Evolutionary conservation across 1,140 invertebrate species (phyloP).

Genomic region (Drosophila orena): DNA sequence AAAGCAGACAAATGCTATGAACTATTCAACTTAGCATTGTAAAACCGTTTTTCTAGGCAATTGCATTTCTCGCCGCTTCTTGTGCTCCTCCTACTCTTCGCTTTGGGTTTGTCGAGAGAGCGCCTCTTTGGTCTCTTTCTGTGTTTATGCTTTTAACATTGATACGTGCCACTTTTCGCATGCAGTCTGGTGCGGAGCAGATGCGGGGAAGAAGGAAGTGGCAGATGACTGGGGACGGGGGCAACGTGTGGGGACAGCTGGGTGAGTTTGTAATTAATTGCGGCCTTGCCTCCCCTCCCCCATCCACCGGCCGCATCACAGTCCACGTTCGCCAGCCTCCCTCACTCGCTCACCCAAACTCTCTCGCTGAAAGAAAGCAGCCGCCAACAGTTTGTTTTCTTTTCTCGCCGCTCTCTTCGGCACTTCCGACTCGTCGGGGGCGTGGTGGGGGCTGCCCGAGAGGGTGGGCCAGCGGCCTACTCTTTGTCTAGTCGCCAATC

Average conservation of each 20-base stretch:
- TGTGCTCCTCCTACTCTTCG: slow-evolving; percentile 8
- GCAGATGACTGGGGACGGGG: not conserved
- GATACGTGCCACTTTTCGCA: slow-evolving; percentile 75
- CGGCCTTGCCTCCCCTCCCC: slow-evolving; percentile 63
- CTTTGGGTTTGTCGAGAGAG: slow-evolving; percentile 5
- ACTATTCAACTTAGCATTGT: not conserved
- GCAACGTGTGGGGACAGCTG: slow-evolving; percentile 58
- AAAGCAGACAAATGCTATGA: no score
- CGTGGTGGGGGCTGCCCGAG: slow-evolving; percentile 4
- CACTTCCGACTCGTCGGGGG: slow-evolving; percentile 28
- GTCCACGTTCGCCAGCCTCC: not conserved
- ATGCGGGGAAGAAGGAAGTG: slow-evolving; percentile 7
- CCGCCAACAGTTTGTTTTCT: slow-evolving; percentile 51
- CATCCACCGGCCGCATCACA: no score
- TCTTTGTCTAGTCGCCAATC: slow-evolving; percentile 44
- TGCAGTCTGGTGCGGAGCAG: slow-evolving; percentile 17
- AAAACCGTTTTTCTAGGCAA: not conserved
- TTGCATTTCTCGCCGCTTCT: slow-evolving; percentile 29
- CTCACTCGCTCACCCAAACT: slow-evolving; percentile 6
- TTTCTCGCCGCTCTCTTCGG: slow-evolving; percentile 42
- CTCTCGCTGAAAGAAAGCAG: slow-evolving; percentile 27
- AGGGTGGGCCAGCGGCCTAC: slow-evolving; percentile 34
- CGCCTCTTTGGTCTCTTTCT: slow-evolving; percentile 39
- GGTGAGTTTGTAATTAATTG: slow-evolving; percentile 82
- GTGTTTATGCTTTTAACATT: slow-evolving; percentile 78